Percentiles rank a stretch among this genome's conserved stretches.
Conservation (phyloP, 2,797 vertebrate species). For the Lophotriccus pileatus region DNA sequence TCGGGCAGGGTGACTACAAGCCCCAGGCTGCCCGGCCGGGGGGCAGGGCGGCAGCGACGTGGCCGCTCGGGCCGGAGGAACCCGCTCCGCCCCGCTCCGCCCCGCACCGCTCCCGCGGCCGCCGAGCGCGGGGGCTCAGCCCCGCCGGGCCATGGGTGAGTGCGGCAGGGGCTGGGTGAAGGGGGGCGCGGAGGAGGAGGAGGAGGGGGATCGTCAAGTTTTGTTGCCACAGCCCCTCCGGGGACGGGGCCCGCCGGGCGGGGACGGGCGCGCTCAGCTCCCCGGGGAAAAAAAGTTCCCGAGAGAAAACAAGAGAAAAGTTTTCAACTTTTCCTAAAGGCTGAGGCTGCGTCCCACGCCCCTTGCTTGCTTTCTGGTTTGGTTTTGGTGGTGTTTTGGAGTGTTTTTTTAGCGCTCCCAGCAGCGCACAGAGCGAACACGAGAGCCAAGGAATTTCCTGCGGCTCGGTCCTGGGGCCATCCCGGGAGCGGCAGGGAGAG, state of each 20-base stretch:
- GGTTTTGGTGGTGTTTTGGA: too few relatives aligned
- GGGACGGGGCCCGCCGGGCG: not conserved
- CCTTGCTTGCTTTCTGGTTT: not conserved
- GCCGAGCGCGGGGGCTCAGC: not conserved
- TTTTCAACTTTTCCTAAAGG: not conserved
- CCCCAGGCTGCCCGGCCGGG: not conserved
- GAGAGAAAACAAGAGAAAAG: not conserved
- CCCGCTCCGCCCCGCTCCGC: not conserved
- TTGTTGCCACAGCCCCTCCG: not conserved
- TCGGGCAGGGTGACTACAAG: not conserved
- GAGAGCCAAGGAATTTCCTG: not conserved
- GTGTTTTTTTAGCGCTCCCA: not conserved
- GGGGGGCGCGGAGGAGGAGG: not conserved
- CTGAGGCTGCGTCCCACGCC: not conserved
- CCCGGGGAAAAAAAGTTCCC: not conserved
- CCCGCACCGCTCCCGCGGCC: not conserved
- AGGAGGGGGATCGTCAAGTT: not conserved
- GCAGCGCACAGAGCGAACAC: not conserved
- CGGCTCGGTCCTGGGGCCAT: not conserved
- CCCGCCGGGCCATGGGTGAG: constrained; percentile 28
- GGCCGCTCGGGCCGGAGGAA: not conserved
- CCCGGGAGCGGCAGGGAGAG: not conserved
- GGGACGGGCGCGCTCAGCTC: not conserved
- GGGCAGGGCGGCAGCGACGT: constrained; percentile 24
- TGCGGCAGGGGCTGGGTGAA: not conserved